Evolutionary conservation across 2,113 vertebrate genomes (phyloP), one percentile per base, ranked within the genome.

Genomic region (Clarias batrachus): DNA sequence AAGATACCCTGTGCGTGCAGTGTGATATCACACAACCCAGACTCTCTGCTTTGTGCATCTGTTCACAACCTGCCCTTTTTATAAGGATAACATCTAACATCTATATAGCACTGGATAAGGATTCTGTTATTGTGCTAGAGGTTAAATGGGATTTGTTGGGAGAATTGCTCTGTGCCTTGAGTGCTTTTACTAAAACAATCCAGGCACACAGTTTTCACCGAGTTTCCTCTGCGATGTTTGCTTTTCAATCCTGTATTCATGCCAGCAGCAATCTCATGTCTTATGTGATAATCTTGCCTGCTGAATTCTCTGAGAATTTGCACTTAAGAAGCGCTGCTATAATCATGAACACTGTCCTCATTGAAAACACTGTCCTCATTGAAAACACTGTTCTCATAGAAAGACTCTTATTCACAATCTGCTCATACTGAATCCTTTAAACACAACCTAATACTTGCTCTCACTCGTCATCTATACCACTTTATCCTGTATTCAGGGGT

Each of bases 71-170:
- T 79, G 54, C 54, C 27, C 21, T 37, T 21, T 79, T 78, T 59
- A 79, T 33, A 11, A 79, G 54, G 12, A 30, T 27, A 27, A 77
- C n/a, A 27, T 48, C 21, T 56, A 78, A 78, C 6, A 27, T 57
- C 13, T 78, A 33, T 56, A 8, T n/a, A 78, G 14, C 13, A 59
- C 2, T 21, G 74, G 52, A 27, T 30, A 3, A 78, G 14, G 52
- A 78, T 78, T 27, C 52, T 16, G 8, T 77, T 77, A 78, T 56
- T 78, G 52, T 57, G 52, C 52, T 56, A 10, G 52, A 56, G 52
- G n/a, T 76, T 76, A 76, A 76, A 52, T 54, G 41, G 73, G 21
- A 74, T 48, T 74, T 74, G 71, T 74, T 48, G 11, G 37, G 71
- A 37, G 68, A 10, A 74, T 41, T 41, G 33, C 17, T 73, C 23